Percentiles rank a stretch among this genome's conserved stretches.
Evolutionary conservation across 92 coral and sea anemone species (phyloP).

Genomic region (Siderastrea siderea): DNA sequence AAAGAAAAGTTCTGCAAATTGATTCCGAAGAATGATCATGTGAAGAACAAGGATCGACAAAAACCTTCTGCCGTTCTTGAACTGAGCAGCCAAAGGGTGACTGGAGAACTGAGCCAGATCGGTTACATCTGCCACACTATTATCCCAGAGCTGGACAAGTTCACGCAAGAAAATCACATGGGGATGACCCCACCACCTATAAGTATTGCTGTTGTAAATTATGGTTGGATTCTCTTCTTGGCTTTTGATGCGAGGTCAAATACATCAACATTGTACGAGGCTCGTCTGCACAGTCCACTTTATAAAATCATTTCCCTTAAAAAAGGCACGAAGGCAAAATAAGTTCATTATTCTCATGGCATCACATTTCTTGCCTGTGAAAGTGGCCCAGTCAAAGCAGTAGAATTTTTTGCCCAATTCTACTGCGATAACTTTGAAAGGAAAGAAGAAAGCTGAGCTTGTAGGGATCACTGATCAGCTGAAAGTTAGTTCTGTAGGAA

Average conservation of each 20-base stretch:
- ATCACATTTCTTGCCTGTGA: too few relatives aligned
- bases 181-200: conserved; percentile 51
- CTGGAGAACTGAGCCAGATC: conserved; percentile 25
- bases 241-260: neutral
- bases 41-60: conserved; percentile 15
- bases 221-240: conserved; percentile 30
- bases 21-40: conserved; percentile 50
- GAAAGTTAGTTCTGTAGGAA: conserved; percentile 58
- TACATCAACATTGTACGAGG: conserved; percentile 30
- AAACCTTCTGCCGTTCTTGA: conserved; percentile 26
- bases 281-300: conserved; percentile 31
- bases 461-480: conserved; percentile 25
- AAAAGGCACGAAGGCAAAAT: too few relatives aligned
- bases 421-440: conserved; percentile 36
- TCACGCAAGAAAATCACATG: conserved; percentile 13
- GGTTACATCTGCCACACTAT: conserved; percentile 31
- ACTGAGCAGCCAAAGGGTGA: conserved; percentile 30
- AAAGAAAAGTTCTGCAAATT: conserved; percentile 33
- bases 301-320: neutral
- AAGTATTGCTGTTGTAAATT: conserved; percentile 32
- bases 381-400: neutral
- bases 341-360: too few relatives aligned
- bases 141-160: conserved; percentile 53
- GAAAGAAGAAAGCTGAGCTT: conserved; percentile 50
- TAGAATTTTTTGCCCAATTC: conserved; percentile 38